A percentile compares a stretch with the other conserved stretches of the same genome.
Conservation (phyloP, 2,797 vertebrate genomes). For the Sebastes diploproa region DNA sequence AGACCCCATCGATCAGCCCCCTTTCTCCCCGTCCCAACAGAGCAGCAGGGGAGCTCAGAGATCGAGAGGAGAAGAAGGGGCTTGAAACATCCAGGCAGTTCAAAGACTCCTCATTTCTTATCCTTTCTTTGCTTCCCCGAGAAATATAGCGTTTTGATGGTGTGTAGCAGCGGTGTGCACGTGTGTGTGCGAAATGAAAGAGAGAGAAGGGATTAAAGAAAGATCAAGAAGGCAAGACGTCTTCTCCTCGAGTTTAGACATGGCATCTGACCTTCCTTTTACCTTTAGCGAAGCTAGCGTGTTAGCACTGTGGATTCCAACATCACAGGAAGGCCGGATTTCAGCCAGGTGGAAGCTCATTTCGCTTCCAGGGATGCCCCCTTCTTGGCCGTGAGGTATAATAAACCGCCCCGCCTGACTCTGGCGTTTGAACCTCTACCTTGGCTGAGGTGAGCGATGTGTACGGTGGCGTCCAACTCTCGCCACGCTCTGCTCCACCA, state of each 20-base stretch:
- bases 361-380: conserved; percentile 24
- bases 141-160: conserved; percentile 62
- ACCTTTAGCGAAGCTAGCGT: conserved; percentile 24
- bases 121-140: conserved; percentile 40
- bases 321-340: conserved; percentile 32
- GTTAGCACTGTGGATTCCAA: conserved; percentile 21
- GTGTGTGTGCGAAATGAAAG: conserved; percentile 47
- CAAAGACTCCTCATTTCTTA: conserved; percentile 65
- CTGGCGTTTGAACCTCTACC: conserved; percentile 15
- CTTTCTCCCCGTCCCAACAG: conserved; percentile 48
- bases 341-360: conserved; percentile 42
- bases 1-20: conserved; percentile 75
- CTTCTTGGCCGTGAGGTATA: conserved; percentile 30
- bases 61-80: conserved; percentile 41
- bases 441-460: conserved; percentile 47
- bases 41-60: conserved; percentile 63
- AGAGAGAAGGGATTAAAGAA: conserved; percentile 50
- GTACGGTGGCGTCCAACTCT: conserved; percentile 54
- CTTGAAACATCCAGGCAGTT: conserved; percentile 64
- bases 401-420: neutral
- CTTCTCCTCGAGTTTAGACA: conserved; percentile 35
- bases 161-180: conserved; percentile 28
- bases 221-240: conserved; percentile 48
- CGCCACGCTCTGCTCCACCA: conserved; percentile 15
- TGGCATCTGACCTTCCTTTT: conserved; percentile 52